A percentile compares a stretch with the other conserved stretches of the same genome.
These are phyloP conservation scores for Syngnathus typhle DNA, from an alignment of 2,113 vertebrate species.

Conservation along the genomic window DNA sequence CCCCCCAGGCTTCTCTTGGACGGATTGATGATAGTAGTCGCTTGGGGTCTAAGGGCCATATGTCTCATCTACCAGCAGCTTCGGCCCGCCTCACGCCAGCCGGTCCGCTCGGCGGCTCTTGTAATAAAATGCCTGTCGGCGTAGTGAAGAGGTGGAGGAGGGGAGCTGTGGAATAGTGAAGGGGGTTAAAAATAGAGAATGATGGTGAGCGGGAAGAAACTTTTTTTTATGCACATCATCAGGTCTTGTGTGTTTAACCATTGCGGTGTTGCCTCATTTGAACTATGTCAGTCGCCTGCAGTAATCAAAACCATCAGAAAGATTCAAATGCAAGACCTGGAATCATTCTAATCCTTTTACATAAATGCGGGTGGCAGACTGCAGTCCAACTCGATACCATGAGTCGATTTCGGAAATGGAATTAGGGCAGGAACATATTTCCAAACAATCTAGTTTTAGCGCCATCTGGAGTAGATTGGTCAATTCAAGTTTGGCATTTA, in stretches of 20 bases:
- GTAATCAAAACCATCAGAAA: constrained; percentile 12
- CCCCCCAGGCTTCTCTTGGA: not conserved
- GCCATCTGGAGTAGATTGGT: not conserved
- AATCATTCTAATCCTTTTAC: constrained; percentile 55
- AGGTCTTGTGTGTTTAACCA: constrained; percentile 14
- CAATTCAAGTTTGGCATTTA: not conserved
- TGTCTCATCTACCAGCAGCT: constrained; percentile 14
- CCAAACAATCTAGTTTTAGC: not conserved
- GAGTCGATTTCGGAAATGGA: not conserved
- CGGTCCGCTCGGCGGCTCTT: constrained; percentile 10
- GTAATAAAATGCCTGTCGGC: constrained; percentile 33
- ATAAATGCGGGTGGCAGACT: constrained; percentile 39
- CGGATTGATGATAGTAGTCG: constrained; percentile 10
- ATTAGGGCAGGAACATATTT: not conserved
- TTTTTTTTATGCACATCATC: constrained; percentile 4
- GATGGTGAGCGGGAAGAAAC: constrained; percentile 26
- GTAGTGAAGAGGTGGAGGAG: constrained; percentile 19
- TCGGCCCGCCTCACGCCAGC: constrained; percentile 1
- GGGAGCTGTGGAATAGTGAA: constrained; percentile 11
- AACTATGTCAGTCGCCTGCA: constrained; percentile 24
- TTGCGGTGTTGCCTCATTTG: constrained; percentile 15
- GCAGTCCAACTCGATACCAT: constrained; percentile 10
- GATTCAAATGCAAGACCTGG: constrained; percentile 30
- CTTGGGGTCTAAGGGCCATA: constrained; percentile 14
- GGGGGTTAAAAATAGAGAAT: constrained; percentile 46